Evolutionary conservation across 1,140 invertebrate genomes (phyloP), one percentile per base, ranked within the genome.

Genomic region (Plodia interpunctella): DNA sequence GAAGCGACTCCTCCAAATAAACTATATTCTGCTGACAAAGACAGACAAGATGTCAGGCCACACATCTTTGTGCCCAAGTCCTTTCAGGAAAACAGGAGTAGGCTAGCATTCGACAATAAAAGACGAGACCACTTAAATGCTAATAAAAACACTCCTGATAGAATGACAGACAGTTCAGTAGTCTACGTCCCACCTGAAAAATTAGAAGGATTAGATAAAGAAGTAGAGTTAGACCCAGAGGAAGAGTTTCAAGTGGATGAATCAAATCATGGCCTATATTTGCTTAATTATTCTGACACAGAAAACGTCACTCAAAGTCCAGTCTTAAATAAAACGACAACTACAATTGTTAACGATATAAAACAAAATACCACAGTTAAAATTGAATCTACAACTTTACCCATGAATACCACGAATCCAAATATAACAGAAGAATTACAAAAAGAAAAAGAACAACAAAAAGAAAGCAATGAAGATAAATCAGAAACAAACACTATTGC

Each of bases 171-270:
- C 63, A 74, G 68, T 65, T 65, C 71, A 58, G 71, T 84, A 57
- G 67, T 87, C 21, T 87, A 87, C 59, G 72, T 88, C 35, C 84
- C 86, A 72, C 82, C 85, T 30, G 83, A 89, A 59, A 88, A 87
- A 66, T 69, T 83, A 63, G 87, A 89, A 70, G 83, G 78, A 8
- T 63, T 80, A 11, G 84, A 90, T 49, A 87, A 90, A 68, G 88
- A 86, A 74, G 68, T 82, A 25, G 79, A 89, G 58, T 68, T 90
- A 61, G 90, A 90, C 67, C 88, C 87, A 0, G 90, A 90, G 51
- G 90, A 90, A 78, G 88, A 90, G 54, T 90, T 90, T 58, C 88
- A 90, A 78, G 90, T 90, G 0, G 87, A 90, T 60, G 90, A 90
- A 74, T 90, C 87, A 1, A 90, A 90, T 68, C 90, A 90, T 73